Conservation (phyloP, 2,113 vertebrate genomes). For the Ophiodon elongatus region DNA sequence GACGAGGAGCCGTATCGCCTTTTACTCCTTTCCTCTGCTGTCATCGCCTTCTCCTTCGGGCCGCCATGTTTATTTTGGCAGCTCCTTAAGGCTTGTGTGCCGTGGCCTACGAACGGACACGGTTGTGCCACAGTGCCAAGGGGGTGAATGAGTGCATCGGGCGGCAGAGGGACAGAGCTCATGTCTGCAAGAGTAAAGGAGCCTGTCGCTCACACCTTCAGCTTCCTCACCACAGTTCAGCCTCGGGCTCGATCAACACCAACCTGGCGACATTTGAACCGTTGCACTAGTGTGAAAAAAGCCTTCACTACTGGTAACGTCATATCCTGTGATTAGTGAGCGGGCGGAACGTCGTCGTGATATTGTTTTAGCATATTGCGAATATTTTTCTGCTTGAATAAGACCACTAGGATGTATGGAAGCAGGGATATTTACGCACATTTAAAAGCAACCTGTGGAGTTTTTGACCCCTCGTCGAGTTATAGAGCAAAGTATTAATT, state of each 20-base stretch:
- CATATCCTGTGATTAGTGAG: neutral
- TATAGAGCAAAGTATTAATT: neutral
- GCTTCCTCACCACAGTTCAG: conserved; percentile 22
- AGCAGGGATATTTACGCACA: neutral
- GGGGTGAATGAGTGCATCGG: neutral
- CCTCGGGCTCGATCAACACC: conserved; percentile 1
- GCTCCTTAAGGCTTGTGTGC: conserved; percentile 2
- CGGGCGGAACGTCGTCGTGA: no score
- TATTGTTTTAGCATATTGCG: neutral
- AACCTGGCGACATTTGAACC: conserved; percentile 16
- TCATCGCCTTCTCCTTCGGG: neutral
- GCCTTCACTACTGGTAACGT: neutral
- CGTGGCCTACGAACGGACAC: conserved; percentile 6
- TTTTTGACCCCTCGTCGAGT: neutral
- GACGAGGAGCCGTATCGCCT: neutral
- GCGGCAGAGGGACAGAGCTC: conserved; percentile 8
- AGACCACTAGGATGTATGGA: neutral
- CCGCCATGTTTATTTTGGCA: conserved; percentile 23
- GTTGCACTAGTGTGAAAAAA: conserved; percentile 15
- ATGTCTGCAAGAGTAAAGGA: conserved; percentile 11
- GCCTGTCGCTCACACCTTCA: conserved; percentile 32
- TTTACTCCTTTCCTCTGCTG: conserved; percentile 23
- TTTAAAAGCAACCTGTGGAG: neutral
- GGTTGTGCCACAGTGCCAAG: neutral
- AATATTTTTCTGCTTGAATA: no score